A percentile compares a stretch with the other conserved stretches of the same genome.
These are phyloP conservation scores for Capromys pilorides DNA, from an alignment of 2,797 vertebrate species.

Conservation along the genomic window DNA sequence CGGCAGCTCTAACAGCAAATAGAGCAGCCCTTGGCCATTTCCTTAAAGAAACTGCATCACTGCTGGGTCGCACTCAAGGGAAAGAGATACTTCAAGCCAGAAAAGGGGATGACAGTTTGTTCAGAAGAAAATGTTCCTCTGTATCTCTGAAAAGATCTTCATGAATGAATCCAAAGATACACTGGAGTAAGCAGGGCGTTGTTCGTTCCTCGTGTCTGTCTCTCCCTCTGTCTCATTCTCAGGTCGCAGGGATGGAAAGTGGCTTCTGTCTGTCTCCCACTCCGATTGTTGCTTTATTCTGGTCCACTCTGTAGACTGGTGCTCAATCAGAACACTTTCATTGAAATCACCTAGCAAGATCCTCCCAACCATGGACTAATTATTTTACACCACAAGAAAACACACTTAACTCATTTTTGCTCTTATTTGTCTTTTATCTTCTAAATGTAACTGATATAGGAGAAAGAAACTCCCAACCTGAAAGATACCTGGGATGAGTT, in stretches of 20 bases:
- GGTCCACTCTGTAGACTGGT: not conserved
- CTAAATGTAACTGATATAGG: not conserved
- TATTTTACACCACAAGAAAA: not conserved
- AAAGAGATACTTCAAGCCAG: not conserved
- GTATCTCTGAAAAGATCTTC: not conserved
- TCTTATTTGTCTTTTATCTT: not conserved
- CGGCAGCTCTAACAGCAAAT: not conserved
- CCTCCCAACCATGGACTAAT: not conserved
- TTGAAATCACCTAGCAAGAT: not conserved
- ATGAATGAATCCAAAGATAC: not conserved
- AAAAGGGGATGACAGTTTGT: not conserved
- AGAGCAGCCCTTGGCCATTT: not conserved
- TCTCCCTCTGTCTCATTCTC: not conserved
- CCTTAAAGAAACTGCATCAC: not conserved
- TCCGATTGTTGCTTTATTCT: not conserved
- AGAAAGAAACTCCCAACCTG: too few relatives aligned
- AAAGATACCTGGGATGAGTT: too few relatives aligned
- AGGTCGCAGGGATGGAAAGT: not conserved
- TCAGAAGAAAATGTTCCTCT: conserved; percentile 5
- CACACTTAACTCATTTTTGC: not conserved
- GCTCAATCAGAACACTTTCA: not conserved
- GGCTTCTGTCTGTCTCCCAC: not conserved
- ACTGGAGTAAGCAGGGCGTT: not conserved
- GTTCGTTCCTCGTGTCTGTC: not conserved
- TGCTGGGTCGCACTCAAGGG: not conserved